phyloP scores from a whole-genome alignment of 2,797 vertebrate species.

The Sebastiscus tertius region DNA sequence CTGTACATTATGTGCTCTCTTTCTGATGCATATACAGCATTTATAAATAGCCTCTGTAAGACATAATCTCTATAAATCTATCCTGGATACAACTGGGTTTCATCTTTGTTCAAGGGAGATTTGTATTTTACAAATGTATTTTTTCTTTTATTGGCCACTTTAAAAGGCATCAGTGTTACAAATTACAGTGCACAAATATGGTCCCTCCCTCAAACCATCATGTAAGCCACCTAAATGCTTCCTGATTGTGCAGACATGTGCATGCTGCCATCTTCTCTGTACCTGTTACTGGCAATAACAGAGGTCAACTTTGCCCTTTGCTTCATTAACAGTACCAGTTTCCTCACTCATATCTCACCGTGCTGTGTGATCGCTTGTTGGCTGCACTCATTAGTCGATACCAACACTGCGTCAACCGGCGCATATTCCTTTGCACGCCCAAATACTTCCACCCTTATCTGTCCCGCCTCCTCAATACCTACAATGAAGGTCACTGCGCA shows the following conservation, averaged over 20 bases:
- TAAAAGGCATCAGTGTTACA: not conserved
- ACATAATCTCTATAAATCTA: slow-evolving; percentile 31
- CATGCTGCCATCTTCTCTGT: not conserved
- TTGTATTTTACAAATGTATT: not conserved
- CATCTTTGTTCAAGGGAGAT: slow-evolving; percentile 18
- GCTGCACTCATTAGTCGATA: slow-evolving; percentile 20
- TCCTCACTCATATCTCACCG: slow-evolving; percentile 8
- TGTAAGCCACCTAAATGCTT: not conserved
- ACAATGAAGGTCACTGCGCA: slow-evolving; percentile 53
- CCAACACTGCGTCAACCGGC: slow-evolving; percentile 10
- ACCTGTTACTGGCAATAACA: not conserved
- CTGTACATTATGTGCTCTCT: not conserved
- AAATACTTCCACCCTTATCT: slow-evolving; percentile 28
- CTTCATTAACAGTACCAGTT: slow-evolving; percentile 23
- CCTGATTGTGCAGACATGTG: slow-evolving; percentile 14
- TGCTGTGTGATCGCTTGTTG: slow-evolving; percentile 23
- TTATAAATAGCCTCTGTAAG: slow-evolving; percentile 15
- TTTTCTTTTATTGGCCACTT: not conserved
- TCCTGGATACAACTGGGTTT: slow-evolving; percentile 5
- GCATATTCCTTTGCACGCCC: slow-evolving; percentile 16
- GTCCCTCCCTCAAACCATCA: not conserved
- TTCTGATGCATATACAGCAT: slow-evolving; percentile 7
- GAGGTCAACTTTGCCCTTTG: slow-evolving; percentile 31
- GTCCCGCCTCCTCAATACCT: slow-evolving; percentile 23
- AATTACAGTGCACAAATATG: not conserved